Conservation (phyloP, 2,113 vertebrate species). For the Tichodroma muraria region DNA sequence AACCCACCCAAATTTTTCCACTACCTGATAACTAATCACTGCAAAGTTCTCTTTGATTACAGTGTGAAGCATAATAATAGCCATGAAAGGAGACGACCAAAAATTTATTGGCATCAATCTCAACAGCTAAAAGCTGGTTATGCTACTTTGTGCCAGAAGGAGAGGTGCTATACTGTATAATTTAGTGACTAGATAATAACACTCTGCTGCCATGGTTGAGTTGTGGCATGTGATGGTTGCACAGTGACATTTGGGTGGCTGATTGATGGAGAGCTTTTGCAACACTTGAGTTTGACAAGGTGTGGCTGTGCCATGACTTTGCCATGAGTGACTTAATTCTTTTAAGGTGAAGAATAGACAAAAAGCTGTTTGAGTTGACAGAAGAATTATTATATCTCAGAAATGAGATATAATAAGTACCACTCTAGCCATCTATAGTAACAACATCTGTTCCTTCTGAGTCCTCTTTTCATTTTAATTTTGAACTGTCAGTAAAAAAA, state of each 20-base stretch:
- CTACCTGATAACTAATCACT: not conserved
- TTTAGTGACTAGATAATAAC: not conserved
- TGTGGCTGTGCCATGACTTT: not conserved
- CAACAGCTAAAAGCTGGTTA: not conserved
- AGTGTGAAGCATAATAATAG: not conserved
- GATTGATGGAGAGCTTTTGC: not conserved
- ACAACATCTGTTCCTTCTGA: constrained; percentile 1
- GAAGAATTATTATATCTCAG: not conserved
- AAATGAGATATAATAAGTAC: not conserved
- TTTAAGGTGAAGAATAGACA: not conserved
- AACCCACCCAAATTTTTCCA: not conserved
- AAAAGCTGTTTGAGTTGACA: not conserved
- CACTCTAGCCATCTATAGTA: not conserved
- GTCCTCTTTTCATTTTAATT: not conserved
- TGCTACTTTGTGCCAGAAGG: not conserved
- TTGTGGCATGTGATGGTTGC: not conserved
- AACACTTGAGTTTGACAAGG: not conserved
- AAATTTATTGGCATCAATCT: not conserved
- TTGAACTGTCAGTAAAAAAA: constrained; percentile 11
- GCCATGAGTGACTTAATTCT: not conserved
- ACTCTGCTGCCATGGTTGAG: not conserved
- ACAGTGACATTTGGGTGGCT: not conserved
- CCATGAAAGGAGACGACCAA: not conserved
- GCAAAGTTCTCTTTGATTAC: not conserved
- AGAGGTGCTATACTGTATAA: not conserved